These are phyloP conservation scores for Sialis lutaria DNA, from an alignment of 2,888 invertebrate species.

Conservation along the genomic window DNA sequence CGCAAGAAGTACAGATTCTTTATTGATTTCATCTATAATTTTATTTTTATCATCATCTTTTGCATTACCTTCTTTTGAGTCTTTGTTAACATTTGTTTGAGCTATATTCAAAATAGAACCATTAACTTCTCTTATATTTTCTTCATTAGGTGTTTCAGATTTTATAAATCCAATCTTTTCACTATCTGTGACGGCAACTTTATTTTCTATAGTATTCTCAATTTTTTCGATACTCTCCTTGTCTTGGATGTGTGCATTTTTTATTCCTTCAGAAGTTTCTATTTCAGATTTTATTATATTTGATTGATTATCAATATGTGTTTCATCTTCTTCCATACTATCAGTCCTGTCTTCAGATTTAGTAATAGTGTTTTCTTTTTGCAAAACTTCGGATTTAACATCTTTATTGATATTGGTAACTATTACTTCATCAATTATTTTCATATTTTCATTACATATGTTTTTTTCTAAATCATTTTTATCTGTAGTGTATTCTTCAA, in stretches of 20 bases:
- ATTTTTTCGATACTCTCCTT: too few relatives aligned
- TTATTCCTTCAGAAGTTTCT: too few relatives aligned
- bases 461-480: conserved; percentile 1
- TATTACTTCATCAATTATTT: conserved; percentile 7
- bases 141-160: too few relatives aligned
- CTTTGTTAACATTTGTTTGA: neutral
- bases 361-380: conserved; percentile 1
- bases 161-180: too few relatives aligned
- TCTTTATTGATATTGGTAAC: too few relatives aligned
- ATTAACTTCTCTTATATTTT: neutral
- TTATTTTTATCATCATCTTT: neutral
- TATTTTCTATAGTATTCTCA: too few relatives aligned
- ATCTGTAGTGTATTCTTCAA: neutral
- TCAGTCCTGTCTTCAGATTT: neutral
- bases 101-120: neutral
- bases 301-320: neutral
- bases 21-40: neutral
- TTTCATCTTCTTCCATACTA: conserved; percentile 3
- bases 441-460: conserved; percentile 3
- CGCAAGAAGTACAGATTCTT: neutral
- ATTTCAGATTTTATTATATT: too few relatives aligned
- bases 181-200: too few relatives aligned
- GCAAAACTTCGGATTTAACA: too few relatives aligned
- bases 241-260: too few relatives aligned
- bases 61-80: neutral